Evolutionary conservation across 2,797 vertebrate species (phyloP).

Genomic region (Sebastes diaconus): DNA sequence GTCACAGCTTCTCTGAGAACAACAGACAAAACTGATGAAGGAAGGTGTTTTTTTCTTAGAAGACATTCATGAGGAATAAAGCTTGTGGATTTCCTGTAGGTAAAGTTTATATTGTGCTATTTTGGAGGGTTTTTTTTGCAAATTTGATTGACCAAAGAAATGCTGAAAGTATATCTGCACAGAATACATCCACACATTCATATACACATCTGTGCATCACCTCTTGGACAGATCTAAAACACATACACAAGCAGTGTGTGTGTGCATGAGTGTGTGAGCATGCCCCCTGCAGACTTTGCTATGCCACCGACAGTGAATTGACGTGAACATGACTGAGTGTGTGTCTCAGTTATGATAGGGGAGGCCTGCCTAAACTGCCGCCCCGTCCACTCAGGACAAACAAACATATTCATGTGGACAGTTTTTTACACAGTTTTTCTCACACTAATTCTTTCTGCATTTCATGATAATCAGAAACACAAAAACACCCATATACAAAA

Average conservation of each 20-base stretch:
- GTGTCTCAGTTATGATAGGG: slow-evolving; percentile 75
- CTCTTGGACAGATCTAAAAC: not conserved
- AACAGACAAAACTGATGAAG: not conserved
- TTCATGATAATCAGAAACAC: not conserved
- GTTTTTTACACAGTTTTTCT: not conserved
- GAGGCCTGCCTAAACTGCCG: slow-evolving; percentile 27
- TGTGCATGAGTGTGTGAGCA: not conserved
- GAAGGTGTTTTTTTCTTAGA: not conserved
- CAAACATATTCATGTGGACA: not conserved
- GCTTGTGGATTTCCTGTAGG: not conserved
- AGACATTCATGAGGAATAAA: not conserved
- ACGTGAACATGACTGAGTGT: slow-evolving; percentile 14
- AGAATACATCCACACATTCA: not conserved
- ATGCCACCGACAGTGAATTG: slow-evolving; percentile 66
- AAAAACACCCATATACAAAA: not conserved
- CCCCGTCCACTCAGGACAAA: slow-evolving; percentile 29
- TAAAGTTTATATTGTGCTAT: not conserved
- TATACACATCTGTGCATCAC: not conserved
- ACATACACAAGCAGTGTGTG: slow-evolving; percentile 8
- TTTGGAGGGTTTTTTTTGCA: not conserved
- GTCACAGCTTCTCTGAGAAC: not conserved
- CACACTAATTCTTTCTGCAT: not conserved
- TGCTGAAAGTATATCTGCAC: not conserved
- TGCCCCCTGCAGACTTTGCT: slow-evolving; percentile 64
- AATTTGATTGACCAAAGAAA: not conserved